Conservation (phyloP, 2,113 vertebrate genomes). For the Onychostruthus taczanowskii region DNA sequence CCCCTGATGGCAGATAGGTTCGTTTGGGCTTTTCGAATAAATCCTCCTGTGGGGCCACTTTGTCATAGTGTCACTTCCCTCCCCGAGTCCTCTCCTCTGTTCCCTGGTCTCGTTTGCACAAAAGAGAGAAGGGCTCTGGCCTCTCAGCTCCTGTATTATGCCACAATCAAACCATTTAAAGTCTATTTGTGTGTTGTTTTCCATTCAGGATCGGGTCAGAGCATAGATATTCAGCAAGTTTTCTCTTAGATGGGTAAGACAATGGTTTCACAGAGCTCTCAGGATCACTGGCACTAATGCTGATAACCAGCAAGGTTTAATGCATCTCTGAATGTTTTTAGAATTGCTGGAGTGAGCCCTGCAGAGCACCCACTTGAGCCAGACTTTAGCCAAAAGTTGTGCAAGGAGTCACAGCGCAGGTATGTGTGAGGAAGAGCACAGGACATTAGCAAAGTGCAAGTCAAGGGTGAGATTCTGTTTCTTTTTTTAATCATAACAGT, state of each 20-base stretch:
- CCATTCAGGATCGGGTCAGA: background rate
- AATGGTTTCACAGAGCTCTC: background rate
- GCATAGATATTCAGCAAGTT: background rate
- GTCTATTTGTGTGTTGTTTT: background rate
- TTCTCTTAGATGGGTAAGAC: background rate
- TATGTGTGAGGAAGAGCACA: fast-evolving
- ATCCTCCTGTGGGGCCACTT: slow-evolving; percentile 2
- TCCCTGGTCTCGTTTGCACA: background rate
- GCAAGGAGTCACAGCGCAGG: fast-evolving
- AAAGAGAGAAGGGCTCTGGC: background rate
- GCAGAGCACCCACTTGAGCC: background rate
- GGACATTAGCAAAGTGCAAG: background rate
- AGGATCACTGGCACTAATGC: background rate
- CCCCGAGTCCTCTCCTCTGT: background rate
- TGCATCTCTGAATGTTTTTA: background rate
- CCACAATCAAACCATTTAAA: background rate
- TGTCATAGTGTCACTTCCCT: background rate
- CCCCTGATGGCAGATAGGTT: slow-evolving; percentile 2
- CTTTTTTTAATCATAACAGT: background rate
- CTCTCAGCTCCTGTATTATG: background rate
- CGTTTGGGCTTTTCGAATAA: background rate
- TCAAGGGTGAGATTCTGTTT: background rate
- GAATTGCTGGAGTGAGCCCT: background rate
- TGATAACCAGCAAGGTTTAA: background rate
- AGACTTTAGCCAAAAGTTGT: background rate